A percentile compares a stretch with the other conserved stretches of the same genome.
phyloP scores from a whole-genome alignment of 2,888 invertebrate species.

The Nesidiocoris tenuis region DNA sequence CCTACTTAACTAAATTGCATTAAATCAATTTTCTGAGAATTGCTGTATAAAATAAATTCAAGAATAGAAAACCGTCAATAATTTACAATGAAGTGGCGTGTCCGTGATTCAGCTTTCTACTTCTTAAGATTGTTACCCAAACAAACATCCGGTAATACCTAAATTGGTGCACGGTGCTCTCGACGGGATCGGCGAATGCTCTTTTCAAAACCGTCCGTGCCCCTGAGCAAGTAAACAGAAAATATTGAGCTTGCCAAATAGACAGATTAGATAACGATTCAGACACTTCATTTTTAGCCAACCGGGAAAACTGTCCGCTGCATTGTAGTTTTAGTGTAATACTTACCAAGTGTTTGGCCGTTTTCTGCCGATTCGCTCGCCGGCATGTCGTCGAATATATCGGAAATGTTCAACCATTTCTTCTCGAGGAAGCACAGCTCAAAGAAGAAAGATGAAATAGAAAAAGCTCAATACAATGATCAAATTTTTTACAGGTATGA shows the following conservation, averaged over 20 bases:
- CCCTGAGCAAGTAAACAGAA: slow-evolving; percentile 9
- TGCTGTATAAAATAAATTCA: no score
- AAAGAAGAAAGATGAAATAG: slow-evolving; percentile 29
- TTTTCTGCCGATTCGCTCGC: no score
- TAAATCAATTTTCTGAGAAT: no score
- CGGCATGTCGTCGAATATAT: no score
- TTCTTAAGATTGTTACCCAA: no score
- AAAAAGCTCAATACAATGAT: slow-evolving; percentile 37
- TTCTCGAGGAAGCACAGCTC: slow-evolving; percentile 36
- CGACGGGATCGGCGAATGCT: neutral
- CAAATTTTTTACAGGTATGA: slow-evolving; percentile 40
- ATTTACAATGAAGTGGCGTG: no score
- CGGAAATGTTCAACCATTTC: slow-evolving; percentile 42
- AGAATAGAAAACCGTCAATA: no score
- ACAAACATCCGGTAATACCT: neutral
- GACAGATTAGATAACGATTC: slow-evolving; percentile 35
- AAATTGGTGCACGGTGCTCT: neutral
- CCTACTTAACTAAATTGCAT: no score
- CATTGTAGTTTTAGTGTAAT: no score
- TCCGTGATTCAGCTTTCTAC: no score
- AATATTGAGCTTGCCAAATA: slow-evolving; percentile 12
- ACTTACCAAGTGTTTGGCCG: no score
- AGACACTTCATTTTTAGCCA: neutral
- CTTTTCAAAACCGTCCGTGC: neutral
- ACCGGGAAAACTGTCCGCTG: neutral